Percentiles rank a stretch among this genome's conserved stretches.
phyloP scores from a whole-genome alignment of 2,797 vertebrate species.

The Rhinoraja longicauda region DNA sequence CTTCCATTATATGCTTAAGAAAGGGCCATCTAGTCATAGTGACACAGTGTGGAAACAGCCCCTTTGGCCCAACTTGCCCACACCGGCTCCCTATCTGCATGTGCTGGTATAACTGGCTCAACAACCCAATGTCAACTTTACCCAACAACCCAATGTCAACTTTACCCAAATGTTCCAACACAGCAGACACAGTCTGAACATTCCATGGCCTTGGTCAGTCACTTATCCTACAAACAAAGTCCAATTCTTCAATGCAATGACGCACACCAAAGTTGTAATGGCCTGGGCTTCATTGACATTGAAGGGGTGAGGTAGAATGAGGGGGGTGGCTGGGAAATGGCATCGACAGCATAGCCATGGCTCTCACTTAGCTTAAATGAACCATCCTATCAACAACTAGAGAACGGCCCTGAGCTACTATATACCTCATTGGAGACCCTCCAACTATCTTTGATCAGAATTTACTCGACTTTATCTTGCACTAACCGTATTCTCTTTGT shows the following conservation, averaged over 20 bases:
- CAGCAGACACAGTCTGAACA: neutral
- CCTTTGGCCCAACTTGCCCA: too few relatives aligned
- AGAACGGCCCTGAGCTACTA: too few relatives aligned
- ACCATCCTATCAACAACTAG: too few relatives aligned
- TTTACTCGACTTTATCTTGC: too few relatives aligned
- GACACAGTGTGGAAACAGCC: too few relatives aligned
- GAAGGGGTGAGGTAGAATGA: neutral
- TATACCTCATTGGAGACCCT: too few relatives aligned
- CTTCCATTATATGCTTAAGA: neutral
- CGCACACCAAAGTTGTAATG: neutral
- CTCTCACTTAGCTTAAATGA: too few relatives aligned
- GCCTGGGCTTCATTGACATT: neutral
- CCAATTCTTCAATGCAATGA: neutral
- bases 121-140: neutral
- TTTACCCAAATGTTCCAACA: too few relatives aligned
- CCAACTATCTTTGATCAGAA: too few relatives aligned
- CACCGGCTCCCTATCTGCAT: neutral
- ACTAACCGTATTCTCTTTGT: too few relatives aligned
- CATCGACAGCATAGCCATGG: neutral
- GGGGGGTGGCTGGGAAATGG: neutral
- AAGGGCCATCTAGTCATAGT: neutral
- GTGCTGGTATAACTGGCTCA: neutral
- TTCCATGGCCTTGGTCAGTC: neutral
- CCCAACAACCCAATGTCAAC: neutral
- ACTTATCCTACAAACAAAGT: conserved; percentile 10